Evolutionary conservation across 2,113 vertebrate genomes (phyloP), one percentile per base, ranked within the genome.

Genomic region (Nyctibius bracteatus): DNA sequence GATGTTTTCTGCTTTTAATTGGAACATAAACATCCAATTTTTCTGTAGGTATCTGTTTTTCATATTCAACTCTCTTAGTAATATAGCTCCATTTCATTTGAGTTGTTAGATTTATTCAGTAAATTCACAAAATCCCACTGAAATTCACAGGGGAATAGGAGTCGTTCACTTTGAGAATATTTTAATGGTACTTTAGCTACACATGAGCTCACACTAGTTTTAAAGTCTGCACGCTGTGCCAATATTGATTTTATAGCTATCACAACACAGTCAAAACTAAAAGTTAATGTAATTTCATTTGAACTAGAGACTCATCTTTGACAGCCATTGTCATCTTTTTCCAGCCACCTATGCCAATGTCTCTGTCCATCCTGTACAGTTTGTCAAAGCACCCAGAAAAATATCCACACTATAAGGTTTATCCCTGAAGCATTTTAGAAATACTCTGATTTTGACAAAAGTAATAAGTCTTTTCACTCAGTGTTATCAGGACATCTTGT

Each of bases 141-240:
- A 92, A 93, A 93, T 91, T 81, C 57, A 77, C n/a, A 44, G 35
- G 30, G 30, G 12, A 92, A 52, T 39, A 79, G n/a, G 46, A 71
- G 9, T 70, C 1, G 59, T 85, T 63, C 16, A 37, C 16, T 92
- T 87, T 55, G 35, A 84, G 72, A 81, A 70, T 74, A 88, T 88
- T 93, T 95, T 89, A 94, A 62, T 73, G n/a, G 28, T 86, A 89
- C 51, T 91, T 93, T 84, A 75, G 41, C 30, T 71, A 41, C 19
- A 51, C 8, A 31, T 71, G 63, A 84, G 4, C 22, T 86, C 63
- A 91, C 37, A 62, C 8, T 52, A 68, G 28, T 68, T 92, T 89
- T 86, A 31, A 75, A 52, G 24, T 68, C 39, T 81, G 27, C n/a
- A 27, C 79, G 8, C 3, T 88, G 31, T 61, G 72, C 14, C 35